A percentile compares a stretch with the other conserved stretches of the same genome.
Evolutionary conservation across 2,888 invertebrate genomes (phyloP).

Genomic region (Acanthosepion lycidas): DNA sequence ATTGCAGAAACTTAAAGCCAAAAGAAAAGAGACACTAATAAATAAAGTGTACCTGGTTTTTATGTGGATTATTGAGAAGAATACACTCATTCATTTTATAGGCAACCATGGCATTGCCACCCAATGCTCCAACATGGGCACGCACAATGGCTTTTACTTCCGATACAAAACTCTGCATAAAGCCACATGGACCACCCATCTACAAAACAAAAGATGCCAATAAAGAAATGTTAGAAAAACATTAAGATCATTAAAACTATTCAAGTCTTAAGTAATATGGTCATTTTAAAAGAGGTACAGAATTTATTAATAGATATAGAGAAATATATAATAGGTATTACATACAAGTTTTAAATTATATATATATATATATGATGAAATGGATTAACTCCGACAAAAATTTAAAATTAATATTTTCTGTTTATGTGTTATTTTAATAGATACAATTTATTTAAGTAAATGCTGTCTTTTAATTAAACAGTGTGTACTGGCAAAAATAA

Average conservation of each 20-base stretch:
- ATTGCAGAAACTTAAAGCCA: too few species aligned
- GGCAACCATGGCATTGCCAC: conserved; percentile 95
- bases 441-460: too few species aligned
- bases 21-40: not conserved
- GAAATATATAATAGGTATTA: too few species aligned
- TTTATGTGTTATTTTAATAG: too few species aligned
- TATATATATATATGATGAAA: too few species aligned
- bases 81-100: conserved; percentile 94
- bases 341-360: too few species aligned
- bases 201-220: conserved; percentile 69
- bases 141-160: conserved; percentile 94
- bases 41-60: conserved; percentile 86
- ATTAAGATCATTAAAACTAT: not conserved
- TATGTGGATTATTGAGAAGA: conserved; percentile 92
- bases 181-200: conserved; percentile 93
- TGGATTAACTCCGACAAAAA: too few species aligned
- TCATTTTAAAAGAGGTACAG: too few species aligned
- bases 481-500: too few species aligned
- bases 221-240: not conserved
- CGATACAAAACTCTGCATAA: conserved; percentile 93
- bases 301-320: too few species aligned
- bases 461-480: too few species aligned
- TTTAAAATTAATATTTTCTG: too few species aligned
- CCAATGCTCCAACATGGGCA: conserved; percentile 92
- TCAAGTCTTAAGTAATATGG: not conserved